phyloP scores from a whole-genome alignment of 1,140 invertebrate species.

The Euglossa dilemma region DNA sequence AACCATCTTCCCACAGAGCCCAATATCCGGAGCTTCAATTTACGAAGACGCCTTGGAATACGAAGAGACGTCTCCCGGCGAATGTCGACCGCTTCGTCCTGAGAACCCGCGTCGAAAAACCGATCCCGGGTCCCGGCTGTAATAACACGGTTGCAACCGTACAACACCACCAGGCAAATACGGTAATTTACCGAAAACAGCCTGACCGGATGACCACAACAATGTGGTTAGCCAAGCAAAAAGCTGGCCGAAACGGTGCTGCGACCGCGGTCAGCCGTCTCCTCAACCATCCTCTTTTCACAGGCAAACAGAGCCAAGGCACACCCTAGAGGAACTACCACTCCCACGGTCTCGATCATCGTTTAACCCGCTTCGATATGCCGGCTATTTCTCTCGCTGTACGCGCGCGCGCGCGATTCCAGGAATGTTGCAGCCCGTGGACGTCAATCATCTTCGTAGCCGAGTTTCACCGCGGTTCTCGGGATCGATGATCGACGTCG shows the following conservation, averaged over 20 bases:
- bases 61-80: background rate
- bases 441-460: slow-evolving; percentile 15
- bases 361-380: slow-evolving; percentile 28
- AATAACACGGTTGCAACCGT: slow-evolving; percentile 57
- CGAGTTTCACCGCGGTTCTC: background rate
- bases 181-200: slow-evolving; percentile 65
- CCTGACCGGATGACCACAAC: slow-evolving; percentile 57
- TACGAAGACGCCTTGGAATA: background rate
- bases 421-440: slow-evolving; percentile 19
- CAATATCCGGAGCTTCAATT: background rate
- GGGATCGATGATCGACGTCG: slow-evolving; percentile 18
- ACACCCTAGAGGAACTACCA: slow-evolving; percentile 27
- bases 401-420: background rate
- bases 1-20: too few relatives aligned
- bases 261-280: slow-evolving; percentile 33
- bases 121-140: slow-evolving; percentile 8
- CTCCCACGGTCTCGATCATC: slow-evolving; percentile 37
- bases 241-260: slow-evolving; percentile 51
- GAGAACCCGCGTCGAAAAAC: slow-evolving; percentile 45
- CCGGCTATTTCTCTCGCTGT: slow-evolving; percentile 6
- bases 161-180: slow-evolving; percentile 60
- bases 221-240: slow-evolving; percentile 59
- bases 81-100: slow-evolving; percentile 35
- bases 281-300: slow-evolving; percentile 2
- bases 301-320: slow-evolving; percentile 38